phyloP scores from a whole-genome alignment of 2,113 vertebrate species.

The Coreoperca whiteheadi region DNA sequence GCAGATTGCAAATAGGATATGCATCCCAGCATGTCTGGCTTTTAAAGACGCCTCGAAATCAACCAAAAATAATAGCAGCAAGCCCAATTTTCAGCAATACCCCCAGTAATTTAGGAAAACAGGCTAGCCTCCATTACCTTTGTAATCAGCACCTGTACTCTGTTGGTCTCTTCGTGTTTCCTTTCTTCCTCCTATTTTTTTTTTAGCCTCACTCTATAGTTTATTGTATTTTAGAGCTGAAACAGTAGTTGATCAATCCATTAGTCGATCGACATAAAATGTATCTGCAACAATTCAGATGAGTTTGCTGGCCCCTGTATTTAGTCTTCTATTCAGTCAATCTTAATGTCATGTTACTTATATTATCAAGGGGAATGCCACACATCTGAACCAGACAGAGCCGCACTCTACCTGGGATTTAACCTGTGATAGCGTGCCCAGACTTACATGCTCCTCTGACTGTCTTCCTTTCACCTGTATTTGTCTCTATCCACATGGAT shows the following conservation, averaged over 20 bases:
- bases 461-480: constrained; percentile 49
- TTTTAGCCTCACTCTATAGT: neutral
- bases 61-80: constrained; percentile 44
- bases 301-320: neutral
- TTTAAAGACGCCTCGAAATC: constrained; percentile 37
- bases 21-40: constrained; percentile 9
- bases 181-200: neutral
- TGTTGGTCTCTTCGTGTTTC: constrained; percentile 1
- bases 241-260: neutral
- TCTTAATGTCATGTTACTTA: constrained; percentile 24
- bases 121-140: constrained; percentile 1
- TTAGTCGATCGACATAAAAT: neutral
- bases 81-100: neutral
- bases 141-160: constrained; percentile 21
- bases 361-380: constrained; percentile 9
- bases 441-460: constrained; percentile 25
- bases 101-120: constrained; percentile 32
- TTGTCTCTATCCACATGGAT: constrained; percentile 57
- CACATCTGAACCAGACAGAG: constrained; percentile 32
- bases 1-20: constrained; percentile 45
- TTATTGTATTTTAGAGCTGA: neutral
- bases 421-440: constrained; percentile 11
- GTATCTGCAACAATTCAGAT: neutral
- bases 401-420: constrained; percentile 9
- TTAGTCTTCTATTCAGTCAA: neutral